phyloP scores from a whole-genome alignment of 1,140 invertebrate species.

The Sesamia nonagrioides region DNA sequence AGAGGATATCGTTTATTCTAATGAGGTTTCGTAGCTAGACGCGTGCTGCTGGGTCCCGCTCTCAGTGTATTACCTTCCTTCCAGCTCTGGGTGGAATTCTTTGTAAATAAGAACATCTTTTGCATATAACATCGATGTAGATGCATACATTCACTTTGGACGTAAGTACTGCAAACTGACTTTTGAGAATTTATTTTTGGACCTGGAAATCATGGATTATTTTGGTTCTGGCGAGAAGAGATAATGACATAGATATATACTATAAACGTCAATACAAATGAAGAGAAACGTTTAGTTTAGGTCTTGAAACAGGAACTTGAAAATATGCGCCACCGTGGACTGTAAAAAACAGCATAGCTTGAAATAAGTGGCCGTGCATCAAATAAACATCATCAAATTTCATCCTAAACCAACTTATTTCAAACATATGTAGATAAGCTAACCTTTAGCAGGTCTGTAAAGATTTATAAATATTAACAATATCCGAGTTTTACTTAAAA shows the following conservation, averaged over 20 bases:
- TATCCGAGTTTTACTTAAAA: neutral
- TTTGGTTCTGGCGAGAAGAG: too few relatives aligned
- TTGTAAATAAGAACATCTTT: slow-evolving; percentile 48
- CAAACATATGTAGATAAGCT: neutral
- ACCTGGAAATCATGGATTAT: neutral
- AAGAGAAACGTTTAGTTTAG: too few relatives aligned
- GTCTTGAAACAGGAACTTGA: too few relatives aligned
- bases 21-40: slow-evolving; percentile 81
- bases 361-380: too few relatives aligned
- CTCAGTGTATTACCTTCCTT: slow-evolving; percentile 62
- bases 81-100: slow-evolving; percentile 37
- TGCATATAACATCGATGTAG: slow-evolving; percentile 34
- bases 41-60: slow-evolving; percentile 67
- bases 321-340: too few relatives aligned
- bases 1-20: slow-evolving; percentile 88
- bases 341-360: too few relatives aligned
- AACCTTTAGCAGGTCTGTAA: neutral
- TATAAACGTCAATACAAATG: too few relatives aligned
- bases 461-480: neutral
- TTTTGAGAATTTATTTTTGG: slow-evolving; percentile 20
- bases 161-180: slow-evolving; percentile 1
- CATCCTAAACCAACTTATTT: neutral
- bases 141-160: slow-evolving; percentile 8
- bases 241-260: too few relatives aligned
- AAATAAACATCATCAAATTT: neutral